phyloP scores from a whole-genome alignment of 2,113 vertebrate species.

The Scatophagus argus region DNA sequence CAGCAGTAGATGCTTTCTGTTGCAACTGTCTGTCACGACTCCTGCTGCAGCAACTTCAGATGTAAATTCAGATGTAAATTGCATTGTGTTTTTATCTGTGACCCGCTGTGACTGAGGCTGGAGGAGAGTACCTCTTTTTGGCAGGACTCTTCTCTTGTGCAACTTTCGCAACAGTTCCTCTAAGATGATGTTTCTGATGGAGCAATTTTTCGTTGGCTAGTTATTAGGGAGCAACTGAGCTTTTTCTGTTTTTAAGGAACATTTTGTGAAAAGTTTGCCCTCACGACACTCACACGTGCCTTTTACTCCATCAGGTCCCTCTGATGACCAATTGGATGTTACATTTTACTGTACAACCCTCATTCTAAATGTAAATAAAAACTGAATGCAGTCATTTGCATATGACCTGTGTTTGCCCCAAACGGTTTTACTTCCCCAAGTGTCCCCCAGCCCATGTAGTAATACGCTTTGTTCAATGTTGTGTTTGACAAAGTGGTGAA shows the following conservation, averaged over 20 bases:
- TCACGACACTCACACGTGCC: not conserved
- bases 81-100: not conserved
- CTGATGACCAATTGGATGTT: not conserved
- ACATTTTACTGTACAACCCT: not conserved
- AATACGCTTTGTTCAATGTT: too few relatives aligned
- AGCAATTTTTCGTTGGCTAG: slow-evolving; percentile 23
- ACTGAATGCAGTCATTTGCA: too few relatives aligned
- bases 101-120: not conserved
- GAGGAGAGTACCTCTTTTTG: not conserved
- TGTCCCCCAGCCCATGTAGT: too few relatives aligned
- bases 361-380: too few relatives aligned
- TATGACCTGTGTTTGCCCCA: too few relatives aligned
- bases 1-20: not conserved
- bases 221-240: not conserved
- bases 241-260: too few relatives aligned
- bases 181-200: slow-evolving; percentile 17
- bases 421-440: too few relatives aligned
- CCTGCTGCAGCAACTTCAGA: not conserved
- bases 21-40: not conserved
- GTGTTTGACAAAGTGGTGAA: too few relatives aligned
- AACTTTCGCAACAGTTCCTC: slow-evolving; percentile 46
- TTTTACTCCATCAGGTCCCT: not conserved
- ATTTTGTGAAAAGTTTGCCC: not conserved
- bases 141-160: slow-evolving; percentile 16
- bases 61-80: not conserved